phyloP scores from a whole-genome alignment of 2,797 vertebrate species.

The Taeniopygia guttata region DNA sequence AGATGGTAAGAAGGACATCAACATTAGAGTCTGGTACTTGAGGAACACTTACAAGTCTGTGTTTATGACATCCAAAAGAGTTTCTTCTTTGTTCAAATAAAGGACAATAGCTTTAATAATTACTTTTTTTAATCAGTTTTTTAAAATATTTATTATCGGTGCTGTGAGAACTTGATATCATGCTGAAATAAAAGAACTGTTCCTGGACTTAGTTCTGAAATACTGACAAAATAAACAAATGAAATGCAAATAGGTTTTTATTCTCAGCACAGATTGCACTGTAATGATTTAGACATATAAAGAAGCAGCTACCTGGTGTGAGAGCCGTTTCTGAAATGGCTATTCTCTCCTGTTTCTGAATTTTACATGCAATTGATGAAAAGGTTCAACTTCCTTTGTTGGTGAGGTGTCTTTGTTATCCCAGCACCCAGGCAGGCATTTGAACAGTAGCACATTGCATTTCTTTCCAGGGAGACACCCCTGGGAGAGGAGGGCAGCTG shows the following conservation, averaged over 20 bases:
- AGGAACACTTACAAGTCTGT: background rate
- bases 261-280: background rate
- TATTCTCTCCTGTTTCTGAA: background rate
- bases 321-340: background rate
- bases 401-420: background rate
- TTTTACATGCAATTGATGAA: background rate
- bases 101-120: background rate
- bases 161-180: background rate
- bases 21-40: background rate
- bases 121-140: background rate
- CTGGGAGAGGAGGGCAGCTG: background rate
- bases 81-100: background rate
- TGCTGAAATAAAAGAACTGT: background rate
- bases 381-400: background rate
- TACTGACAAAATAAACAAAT: background rate
- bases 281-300: background rate
- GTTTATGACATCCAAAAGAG: background rate
- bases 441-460: background rate
- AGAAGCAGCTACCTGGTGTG: background rate
- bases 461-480: background rate
- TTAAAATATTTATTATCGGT: background rate
- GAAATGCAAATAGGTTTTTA: background rate
- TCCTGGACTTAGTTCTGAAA: background rate
- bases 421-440: background rate
- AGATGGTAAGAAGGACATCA: background rate